phyloP scores from a whole-genome alignment of 2,888 invertebrate genomes.

The Scaptomyza tumidula region DNA sequence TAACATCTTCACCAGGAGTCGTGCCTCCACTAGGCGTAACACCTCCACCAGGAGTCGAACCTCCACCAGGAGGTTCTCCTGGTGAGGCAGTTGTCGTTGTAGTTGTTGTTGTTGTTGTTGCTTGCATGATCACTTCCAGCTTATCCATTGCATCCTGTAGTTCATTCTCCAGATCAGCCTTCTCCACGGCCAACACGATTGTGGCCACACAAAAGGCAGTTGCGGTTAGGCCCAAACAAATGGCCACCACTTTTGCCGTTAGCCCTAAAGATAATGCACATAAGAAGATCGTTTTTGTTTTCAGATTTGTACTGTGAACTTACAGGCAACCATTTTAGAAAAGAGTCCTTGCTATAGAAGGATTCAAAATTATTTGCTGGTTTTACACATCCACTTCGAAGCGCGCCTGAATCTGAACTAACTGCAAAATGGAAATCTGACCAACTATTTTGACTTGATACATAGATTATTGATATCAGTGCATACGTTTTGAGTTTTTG shows the following conservation, averaged over 20 bases:
- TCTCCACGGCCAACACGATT: slow-evolving; percentile 85
- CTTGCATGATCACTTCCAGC: slow-evolving; percentile 55
- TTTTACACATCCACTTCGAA: slow-evolving; percentile 50
- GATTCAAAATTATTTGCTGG: slow-evolving; percentile 6
- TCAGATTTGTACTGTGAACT: slow-evolving; percentile 25
- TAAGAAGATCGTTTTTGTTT: background rate
- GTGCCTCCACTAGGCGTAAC: slow-evolving; percentile 1
- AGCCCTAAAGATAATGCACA: slow-evolving; percentile 58
- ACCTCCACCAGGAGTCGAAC: slow-evolving; percentile 1
- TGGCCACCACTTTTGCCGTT: slow-evolving; percentile 76
- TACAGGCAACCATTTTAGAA: slow-evolving; percentile 67
- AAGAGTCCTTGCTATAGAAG: slow-evolving; percentile 36
- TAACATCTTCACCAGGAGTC: slow-evolving; percentile 7
- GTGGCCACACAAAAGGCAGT: slow-evolving; percentile 86
- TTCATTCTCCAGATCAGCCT: slow-evolving; percentile 78
- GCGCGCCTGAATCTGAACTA: slow-evolving; percentile 48
- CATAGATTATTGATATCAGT: slow-evolving; percentile 45
- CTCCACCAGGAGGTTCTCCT: no score
- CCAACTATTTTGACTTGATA: slow-evolving; percentile 60
- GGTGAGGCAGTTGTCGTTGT: slow-evolving; percentile 22
- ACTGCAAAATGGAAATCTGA: slow-evolving; percentile 44
- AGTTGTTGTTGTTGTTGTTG: slow-evolving; percentile 22
- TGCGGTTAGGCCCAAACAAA: slow-evolving; percentile 77
- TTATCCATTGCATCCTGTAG: slow-evolving; percentile 78
- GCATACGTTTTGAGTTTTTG: background rate